Conservation (phyloP, 2,888 invertebrate genomes). For the Pammene aurita region DNA sequence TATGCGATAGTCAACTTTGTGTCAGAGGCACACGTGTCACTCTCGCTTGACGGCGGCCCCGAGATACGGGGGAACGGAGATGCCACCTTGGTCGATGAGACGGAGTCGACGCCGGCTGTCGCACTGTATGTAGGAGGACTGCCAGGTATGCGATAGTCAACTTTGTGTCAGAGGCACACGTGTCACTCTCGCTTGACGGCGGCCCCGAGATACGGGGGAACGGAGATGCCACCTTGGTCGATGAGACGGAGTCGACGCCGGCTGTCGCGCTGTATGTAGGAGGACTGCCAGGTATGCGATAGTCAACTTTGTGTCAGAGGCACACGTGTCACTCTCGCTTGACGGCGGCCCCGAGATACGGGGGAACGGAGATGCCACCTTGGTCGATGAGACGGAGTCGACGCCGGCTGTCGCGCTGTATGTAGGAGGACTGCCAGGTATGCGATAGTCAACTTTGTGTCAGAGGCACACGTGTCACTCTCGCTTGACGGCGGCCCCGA, state of each 20-base stretch:
- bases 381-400: too few relatives aligned
- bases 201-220: constrained; percentile 71
- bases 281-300: constrained; percentile 89
- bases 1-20: constrained; percentile 59
- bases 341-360: too few relatives aligned
- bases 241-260: constrained; percentile 68
- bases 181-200: constrained; percentile 87
- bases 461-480: constrained; percentile 58
- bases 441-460: constrained; percentile 23
- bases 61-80: too few relatives aligned
- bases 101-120: too few relatives aligned
- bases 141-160: too few relatives aligned
- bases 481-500: constrained; percentile 89
- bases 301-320: neutral
- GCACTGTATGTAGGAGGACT: too few relatives aligned
- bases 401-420: too few relatives aligned
- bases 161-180: constrained; percentile 43
- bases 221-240: constrained; percentile 58
- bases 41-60: too few relatives aligned
- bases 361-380: too few relatives aligned
- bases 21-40: neutral
- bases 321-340: neutral
- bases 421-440: too few relatives aligned
- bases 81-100: too few relatives aligned
- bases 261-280: constrained; percentile 89